Evolutionary conservation across 1,140 invertebrate species (phyloP), one percentile per base, ranked within the genome.

Genomic region (Lepeophtheirus salmonis): DNA sequence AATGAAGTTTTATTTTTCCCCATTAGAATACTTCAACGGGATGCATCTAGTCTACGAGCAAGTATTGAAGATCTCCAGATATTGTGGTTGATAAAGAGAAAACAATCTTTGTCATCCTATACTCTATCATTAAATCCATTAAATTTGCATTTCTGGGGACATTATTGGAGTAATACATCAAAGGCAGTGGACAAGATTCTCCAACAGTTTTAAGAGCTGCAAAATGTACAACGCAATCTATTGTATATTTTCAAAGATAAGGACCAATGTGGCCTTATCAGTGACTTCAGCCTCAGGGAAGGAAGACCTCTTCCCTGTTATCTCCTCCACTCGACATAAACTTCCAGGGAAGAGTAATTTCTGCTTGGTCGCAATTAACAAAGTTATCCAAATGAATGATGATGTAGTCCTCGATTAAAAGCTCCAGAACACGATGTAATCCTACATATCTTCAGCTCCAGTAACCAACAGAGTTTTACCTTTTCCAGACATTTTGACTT

Each of bases 201-300:
- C 89, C 90, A 0, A 99, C 95, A 56, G 95, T 89, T 74, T 99
- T 99, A 62, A 97, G 73, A 0, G 91, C 94, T 51, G 96, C 95
- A 79, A 97, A 96, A 75, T 99, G 96, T 63, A 97, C 90, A 3
- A 98, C 92, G 70, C 83, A 84, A 64, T 83, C 78, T 67, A 98
- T 82, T 68, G 81, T 79, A 70, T 89, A 77, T 71, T 71, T 80
- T 77, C 67, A 78, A 76, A 73, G 91, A 91, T 26, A 91, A 72
- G 55, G 76, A 74, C 53, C 74, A 92, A 72, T 63, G 76, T 77
- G 1, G 73, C 70, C 51, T 72, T 76, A 69, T 90, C 78, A 41
- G 78, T 74, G 2, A 91, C 78, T 69, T 95, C 86, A 51, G 83
- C 79, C 64, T 81, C 73, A 66, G 86, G 81, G 68, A 88, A 89